phyloP scores from a whole-genome alignment of 2,113 vertebrate genomes.

The Eurypyga helias region DNA sequence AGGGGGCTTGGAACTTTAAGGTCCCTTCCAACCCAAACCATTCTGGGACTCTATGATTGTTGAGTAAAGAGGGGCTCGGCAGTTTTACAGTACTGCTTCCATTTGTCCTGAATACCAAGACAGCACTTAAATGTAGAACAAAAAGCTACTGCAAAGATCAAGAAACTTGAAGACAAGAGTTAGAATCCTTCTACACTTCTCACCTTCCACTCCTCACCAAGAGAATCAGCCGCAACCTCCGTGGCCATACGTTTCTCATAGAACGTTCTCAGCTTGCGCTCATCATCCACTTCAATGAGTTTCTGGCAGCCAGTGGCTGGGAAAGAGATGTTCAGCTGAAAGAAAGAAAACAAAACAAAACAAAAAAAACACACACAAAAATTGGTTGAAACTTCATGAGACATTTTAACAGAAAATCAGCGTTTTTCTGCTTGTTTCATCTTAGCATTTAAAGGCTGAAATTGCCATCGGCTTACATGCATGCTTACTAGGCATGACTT shows the following conservation, averaged over 20 bases:
- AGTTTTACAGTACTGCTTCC: accelerated
- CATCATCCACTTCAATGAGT: constrained; percentile 97
- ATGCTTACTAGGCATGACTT: accelerated
- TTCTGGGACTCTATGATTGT: no score
- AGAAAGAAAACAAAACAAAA: neutral
- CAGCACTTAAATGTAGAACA: accelerated
- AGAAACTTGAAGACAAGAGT: neutral
- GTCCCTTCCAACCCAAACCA: no score
- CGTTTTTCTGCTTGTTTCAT: accelerated
- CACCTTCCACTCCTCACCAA: constrained; percentile 99
- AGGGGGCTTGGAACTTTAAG: no score
- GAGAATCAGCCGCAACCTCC: constrained; percentile 90
- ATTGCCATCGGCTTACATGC: accelerated
- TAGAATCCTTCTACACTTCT: neutral
- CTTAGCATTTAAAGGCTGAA: accelerated
- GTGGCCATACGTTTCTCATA: constrained; percentile 99
- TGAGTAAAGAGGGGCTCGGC: accelerated
- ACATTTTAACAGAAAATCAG: accelerated
- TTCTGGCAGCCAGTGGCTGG: constrained; percentile 99
- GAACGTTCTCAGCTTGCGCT: constrained; percentile 94
- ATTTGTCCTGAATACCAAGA: neutral
- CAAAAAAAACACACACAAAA: no score
- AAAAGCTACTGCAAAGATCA: accelerated
- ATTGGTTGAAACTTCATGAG: accelerated
- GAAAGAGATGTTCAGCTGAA: constrained; percentile 95